Evolutionary conservation across 2,888 invertebrate species (phyloP), one percentile per base, ranked within the genome.

Genomic region (Nasonia oneida): DNA sequence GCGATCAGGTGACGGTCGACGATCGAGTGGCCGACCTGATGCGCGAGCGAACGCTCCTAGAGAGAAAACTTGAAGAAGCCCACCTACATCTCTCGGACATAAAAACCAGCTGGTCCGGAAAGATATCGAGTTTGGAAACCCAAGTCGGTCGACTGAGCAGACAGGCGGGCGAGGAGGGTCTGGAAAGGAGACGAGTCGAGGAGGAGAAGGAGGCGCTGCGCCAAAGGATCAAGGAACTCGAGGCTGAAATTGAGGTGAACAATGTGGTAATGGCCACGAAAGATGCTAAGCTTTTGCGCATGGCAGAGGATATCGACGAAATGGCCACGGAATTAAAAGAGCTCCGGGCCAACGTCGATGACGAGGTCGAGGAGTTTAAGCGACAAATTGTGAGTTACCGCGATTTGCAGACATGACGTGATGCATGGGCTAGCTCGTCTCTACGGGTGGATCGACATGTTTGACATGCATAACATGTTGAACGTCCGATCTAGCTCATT

Each of bases 101-200:
- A 88, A 98, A 98, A 93, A 97, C 97, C 0, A 97, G 97, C 0
- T 98, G 98, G 98, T 98, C 98, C 90, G 97, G 97, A 18, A 98
- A 98, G 93, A 98, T 98, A 90, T 96, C 97, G 23, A 96, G 97
- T 0, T 94, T 98, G 67, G 98, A 98, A 93, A 97, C 97, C n/a
- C 98, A 98, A 95, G 96, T 97, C 87, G 97, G 97, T 89, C 95
- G 97, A 87, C 93, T 97, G 86, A 97, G 97, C 89, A 95, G 97
- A 85, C 97, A 97, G 93, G 97, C 97, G 53, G 98, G 96, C 64
- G 98, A 97, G 90, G 97, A 97, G 93, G 97, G 97, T 39, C 95
- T 96, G 5, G 97, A 97, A 91, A 95, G 97, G 88, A 94, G 97
- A 89, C 95, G 96, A 89, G 96, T 97, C 0, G 95, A 97, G 75